Conservation (phyloP, 2,797 vertebrate genomes). For the Silurus aristotelis region DNA sequence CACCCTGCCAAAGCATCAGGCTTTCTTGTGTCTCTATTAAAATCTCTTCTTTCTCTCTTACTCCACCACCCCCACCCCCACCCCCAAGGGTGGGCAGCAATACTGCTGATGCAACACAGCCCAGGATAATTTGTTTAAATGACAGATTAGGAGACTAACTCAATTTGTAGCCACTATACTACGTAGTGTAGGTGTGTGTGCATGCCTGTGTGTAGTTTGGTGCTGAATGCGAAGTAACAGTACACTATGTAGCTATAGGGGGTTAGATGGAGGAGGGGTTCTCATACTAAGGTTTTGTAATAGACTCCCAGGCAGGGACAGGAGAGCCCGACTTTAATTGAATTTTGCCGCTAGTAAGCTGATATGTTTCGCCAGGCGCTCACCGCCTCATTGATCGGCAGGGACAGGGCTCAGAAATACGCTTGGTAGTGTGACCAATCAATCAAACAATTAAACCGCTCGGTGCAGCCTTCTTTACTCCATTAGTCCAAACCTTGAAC, state of each 20-base stretch:
- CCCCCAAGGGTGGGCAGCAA: slow-evolving; percentile 56
- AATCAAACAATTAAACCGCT: slow-evolving; percentile 77
- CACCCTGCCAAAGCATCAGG: slow-evolving; percentile 60
- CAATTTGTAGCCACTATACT: slow-evolving; percentile 71
- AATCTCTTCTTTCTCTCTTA: slow-evolving; percentile 11
- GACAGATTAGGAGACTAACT: slow-evolving; percentile 76
- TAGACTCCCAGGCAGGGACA: slow-evolving; percentile 63
- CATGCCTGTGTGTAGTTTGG: neutral
- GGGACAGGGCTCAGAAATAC: slow-evolving; percentile 71
- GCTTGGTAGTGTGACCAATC: slow-evolving; percentile 71
- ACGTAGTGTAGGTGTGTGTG: slow-evolving; percentile 66
- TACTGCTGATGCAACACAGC: slow-evolving; percentile 75
- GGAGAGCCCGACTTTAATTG: slow-evolving; percentile 70
- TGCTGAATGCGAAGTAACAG: slow-evolving; percentile 1
- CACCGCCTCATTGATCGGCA: slow-evolving; percentile 75
- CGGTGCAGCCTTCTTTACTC: slow-evolving; percentile 65
- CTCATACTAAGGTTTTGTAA: slow-evolving; percentile 63
- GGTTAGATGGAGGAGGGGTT: slow-evolving; percentile 44
- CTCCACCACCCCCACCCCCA: slow-evolving; percentile 47
- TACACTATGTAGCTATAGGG: slow-evolving; percentile 72
- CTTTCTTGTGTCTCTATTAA: slow-evolving; percentile 67
- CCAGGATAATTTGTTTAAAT: slow-evolving; percentile 78
- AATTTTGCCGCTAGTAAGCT: slow-evolving; percentile 65
- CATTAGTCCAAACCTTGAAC: slow-evolving; percentile 66
- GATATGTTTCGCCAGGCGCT: slow-evolving; percentile 67